Evolutionary conservation across 2,797 vertebrate species (phyloP).

Genomic region (Enteromius treurensis): DNA sequence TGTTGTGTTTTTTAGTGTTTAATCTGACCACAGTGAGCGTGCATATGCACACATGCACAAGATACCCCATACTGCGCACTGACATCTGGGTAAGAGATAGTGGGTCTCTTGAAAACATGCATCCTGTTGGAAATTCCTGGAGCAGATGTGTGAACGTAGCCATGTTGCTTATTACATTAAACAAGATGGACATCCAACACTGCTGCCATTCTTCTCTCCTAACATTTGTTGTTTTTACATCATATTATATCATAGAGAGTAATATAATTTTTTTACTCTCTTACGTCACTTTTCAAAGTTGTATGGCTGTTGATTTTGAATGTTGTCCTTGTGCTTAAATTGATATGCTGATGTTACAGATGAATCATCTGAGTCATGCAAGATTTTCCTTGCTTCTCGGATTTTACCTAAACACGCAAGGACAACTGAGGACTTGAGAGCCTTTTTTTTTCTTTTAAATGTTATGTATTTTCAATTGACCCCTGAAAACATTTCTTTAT

Average conservation of each 20-base stretch:
- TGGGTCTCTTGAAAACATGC: slow-evolving; percentile 23
- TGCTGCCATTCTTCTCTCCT: background rate
- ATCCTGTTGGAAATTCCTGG: slow-evolving; percentile 34
- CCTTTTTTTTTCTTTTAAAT: background rate
- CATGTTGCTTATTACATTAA: slow-evolving; percentile 2
- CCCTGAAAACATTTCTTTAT: background rate
- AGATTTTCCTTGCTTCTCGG: background rate
- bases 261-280: slow-evolving; percentile 1
- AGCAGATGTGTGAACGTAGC: slow-evolving; percentile 30
- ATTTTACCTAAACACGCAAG: background rate
- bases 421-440: background rate
- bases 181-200: background rate
- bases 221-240: slow-evolving; percentile 1
- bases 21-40: slow-evolving; percentile 25
- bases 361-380: background rate
- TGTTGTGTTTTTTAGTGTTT: slow-evolving; percentile 50
- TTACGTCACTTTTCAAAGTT: background rate
- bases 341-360: slow-evolving; percentile 9
- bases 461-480: background rate
- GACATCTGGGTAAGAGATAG: slow-evolving; percentile 51
- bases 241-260: background rate
- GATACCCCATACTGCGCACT: slow-evolving; percentile 18
- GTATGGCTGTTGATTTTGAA: background rate
- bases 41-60: slow-evolving; percentile 34
- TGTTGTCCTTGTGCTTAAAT: background rate